These are phyloP conservation scores for Schizaphis graminum DNA, from an alignment of 2,888 invertebrate species.

Conservation along the genomic window DNA sequence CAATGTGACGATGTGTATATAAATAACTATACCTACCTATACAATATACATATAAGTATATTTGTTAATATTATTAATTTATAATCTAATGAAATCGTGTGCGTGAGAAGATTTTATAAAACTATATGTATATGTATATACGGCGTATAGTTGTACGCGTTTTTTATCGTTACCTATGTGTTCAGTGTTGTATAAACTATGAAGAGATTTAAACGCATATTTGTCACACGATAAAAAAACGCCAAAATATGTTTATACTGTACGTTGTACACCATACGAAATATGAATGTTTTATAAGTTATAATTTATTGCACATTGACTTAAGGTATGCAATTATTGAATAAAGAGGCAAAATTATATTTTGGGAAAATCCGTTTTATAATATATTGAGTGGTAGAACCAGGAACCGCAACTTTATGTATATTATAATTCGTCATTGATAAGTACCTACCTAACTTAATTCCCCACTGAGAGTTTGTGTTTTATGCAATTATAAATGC, in stretches of 20 bases:
- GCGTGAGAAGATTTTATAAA: conserved; percentile 38
- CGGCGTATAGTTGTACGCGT: not conserved
- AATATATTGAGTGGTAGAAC: not conserved
- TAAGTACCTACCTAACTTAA: not conserved
- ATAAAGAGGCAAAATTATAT: not conserved
- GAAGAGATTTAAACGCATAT: conserved; percentile 25
- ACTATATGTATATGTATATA: not conserved
- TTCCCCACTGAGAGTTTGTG: not conserved
- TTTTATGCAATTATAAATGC: not conserved
- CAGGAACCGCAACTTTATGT: not conserved
- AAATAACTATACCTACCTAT: not conserved
- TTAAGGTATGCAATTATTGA: not conserved
- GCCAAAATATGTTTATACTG: not conserved
- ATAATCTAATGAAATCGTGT: not conserved
- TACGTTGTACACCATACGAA: not conserved
- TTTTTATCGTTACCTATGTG: not conserved
- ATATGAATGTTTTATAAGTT: not conserved
- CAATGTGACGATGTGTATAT: not conserved
- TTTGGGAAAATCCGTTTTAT: not conserved
- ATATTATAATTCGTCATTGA: not conserved
- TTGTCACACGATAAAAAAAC: not conserved
- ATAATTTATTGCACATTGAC: not conserved
- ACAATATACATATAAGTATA: not conserved
- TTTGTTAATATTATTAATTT: not conserved
- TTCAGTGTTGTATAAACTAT: not conserved